Conservation (phyloP, 1,140 invertebrate genomes). For the Drosophila lacertosa region DNA sequence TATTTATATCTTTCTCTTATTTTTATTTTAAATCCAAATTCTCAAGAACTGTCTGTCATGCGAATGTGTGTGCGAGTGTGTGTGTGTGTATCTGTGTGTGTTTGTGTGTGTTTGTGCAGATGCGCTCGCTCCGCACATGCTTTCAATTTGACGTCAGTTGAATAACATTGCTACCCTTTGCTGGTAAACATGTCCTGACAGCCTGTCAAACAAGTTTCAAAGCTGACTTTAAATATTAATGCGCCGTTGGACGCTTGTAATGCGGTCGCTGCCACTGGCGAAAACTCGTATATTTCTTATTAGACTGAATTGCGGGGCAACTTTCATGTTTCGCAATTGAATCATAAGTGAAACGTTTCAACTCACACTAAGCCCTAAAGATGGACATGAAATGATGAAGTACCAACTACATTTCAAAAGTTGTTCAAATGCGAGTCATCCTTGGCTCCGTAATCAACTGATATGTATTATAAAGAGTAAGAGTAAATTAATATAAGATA, state of each 20-base stretch:
- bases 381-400: too few relatives aligned
- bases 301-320: not conserved
- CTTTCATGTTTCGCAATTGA: not conserved
- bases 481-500: too few relatives aligned
- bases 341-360: conserved; percentile 2
- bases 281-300: conserved; percentile 28
- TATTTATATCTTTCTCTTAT: conserved; percentile 22
- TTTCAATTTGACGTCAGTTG: conserved; percentile 69
- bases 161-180: conserved; percentile 62
- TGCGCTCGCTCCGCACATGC: conserved; percentile 45
- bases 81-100: not conserved
- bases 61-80: not conserved
- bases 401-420: too few relatives aligned
- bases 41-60: conserved; percentile 52
- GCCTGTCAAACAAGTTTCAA: conserved; percentile 77
- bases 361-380: too few relatives aligned
- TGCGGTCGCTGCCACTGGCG: conserved; percentile 37
- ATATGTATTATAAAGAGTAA: too few relatives aligned
- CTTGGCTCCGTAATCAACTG: too few relatives aligned
- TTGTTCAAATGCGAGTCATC: too few relatives aligned
- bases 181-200: conserved; percentile 70
- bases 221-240: conserved; percentile 79
- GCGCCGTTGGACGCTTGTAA: conserved; percentile 56
- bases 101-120: conserved; percentile 4
- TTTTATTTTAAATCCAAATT: conserved; percentile 43